Base-by-base conservation (phyloP, 2,797 vertebrate species). In the Coccyzus lansbergi region DNA sequence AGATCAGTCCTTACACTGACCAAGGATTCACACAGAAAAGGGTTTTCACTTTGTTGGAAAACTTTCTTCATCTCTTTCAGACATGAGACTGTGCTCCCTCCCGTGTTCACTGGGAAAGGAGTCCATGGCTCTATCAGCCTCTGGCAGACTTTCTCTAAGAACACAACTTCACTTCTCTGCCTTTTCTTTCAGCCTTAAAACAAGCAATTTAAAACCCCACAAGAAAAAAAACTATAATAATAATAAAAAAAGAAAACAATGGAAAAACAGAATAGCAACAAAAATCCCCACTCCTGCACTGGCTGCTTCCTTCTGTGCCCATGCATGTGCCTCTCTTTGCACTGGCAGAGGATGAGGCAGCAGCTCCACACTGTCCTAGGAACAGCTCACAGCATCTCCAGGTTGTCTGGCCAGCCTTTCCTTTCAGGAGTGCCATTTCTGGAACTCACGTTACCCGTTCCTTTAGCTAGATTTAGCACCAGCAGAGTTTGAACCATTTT, bases 81-180 rank as follows among this genome's bases (percentile, higher is more conserved):
- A 46, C n/a, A 22, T 52, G 49, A 84, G 58, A 25, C 28, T 0
- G 0, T 3, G 3, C 10, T 25, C 8, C 33, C 14, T 44, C 22
- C 38, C 40, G 67, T 60, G 0, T 5, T 49, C 17, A 28, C 31
- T 76, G 63, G 22, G 59, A 79, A 79, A 59, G 36, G 21, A 34
- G 13, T 42, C 48, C 22, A 4, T 4, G 1, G 6, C 17, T 74
- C 52, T 88, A 29, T 20, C n/a, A 22, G 24, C 31, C 56, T 18
- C 22, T 5, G 7, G 7, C 1, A 1, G 31, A 25, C 19, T 44
- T 86, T 63, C 63, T 71, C 25, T 34, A 48, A 63, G 19, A 70
- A 67, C 17, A n/a, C 48, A 93, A 20, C 25, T 55, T 77, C 31
- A 60, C 58, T 74, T 49, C 38, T 53, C 11, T 77, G 31, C 44